Evolutionary conservation across 1,140 invertebrate genomes (phyloP), one percentile per base, ranked within the genome.

Genomic region (Apis laboriosa): DNA sequence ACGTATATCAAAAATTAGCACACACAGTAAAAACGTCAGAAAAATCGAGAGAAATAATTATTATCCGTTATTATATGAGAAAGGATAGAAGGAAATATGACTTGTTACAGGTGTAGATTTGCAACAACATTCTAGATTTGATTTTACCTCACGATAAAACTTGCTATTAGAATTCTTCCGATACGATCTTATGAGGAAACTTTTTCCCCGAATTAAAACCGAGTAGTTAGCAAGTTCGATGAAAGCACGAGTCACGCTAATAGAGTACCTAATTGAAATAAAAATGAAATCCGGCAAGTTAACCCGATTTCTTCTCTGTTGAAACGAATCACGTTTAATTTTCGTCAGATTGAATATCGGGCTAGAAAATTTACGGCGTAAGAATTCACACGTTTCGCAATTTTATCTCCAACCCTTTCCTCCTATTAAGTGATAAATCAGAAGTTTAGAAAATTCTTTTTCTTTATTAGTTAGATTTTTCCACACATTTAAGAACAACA

Each of bases 171-270:
- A 66, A 53, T 51, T 15, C 63, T 7, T 5, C 21, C 15, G 80
- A 81, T 81, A 81, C 72, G 80, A 76, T 81, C 80, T 81, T 68
- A 43, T 28, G 63, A 61, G 64, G 49, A 68, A 81, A 81, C 73
- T 81, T 81, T 81, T 76, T 76, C 80, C 34, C 60, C 73, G 43
- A 58, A 76, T 81, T 76, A 76, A 81, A 81, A 76, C 24, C 51
- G 28, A 19, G 51, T 68, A n/a, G 34, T 68, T 68, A 55, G 55
- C 72, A 43, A 76, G 55, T 64, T 66, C 61, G 78, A 56, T 28
- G 70, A 56, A 58, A 74, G 21, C 79, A 51, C 63, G 71, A 75
- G 49, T 75, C 79, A 66, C 60, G 61, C 61, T 66, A 80, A 80
- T 80, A 28, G 78, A 64, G 64, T 60, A 63, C 4, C 34, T 55